Evolutionary conservation across 2,888 invertebrate genomes (phyloP).

Genomic region (Chalcosyrphus nemorum): DNA sequence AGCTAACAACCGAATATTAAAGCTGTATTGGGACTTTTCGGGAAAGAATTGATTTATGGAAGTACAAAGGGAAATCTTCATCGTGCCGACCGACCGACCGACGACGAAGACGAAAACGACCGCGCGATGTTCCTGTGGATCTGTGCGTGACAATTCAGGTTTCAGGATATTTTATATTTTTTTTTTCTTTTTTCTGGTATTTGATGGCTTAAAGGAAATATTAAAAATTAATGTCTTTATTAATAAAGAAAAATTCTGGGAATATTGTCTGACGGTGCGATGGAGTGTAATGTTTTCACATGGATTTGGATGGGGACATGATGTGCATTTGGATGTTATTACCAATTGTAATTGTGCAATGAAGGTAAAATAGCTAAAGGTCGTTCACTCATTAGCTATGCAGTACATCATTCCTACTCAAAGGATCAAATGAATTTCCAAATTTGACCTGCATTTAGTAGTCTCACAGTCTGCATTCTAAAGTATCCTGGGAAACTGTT

Average conservation of each 20-base stretch:
- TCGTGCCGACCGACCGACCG: conserved; percentile 60
- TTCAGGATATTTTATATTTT: conserved; percentile 53
- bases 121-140: conserved; percentile 31
- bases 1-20: conserved; percentile 61
- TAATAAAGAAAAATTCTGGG: conserved; percentile 53
- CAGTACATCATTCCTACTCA: too few relatives aligned
- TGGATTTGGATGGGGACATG: conserved; percentile 16
- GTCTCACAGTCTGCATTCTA: too few relatives aligned
- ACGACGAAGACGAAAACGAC: background rate
- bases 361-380: too few relatives aligned
- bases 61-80: conserved; percentile 69
- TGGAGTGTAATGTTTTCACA: conserved; percentile 22
- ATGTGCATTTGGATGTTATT: conserved; percentile 2
- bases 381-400: too few relatives aligned
- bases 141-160: conserved; percentile 70
- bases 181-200: conserved; percentile 5
- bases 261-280: conserved; percentile 33
- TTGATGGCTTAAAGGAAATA: conserved; percentile 44
- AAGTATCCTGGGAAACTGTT: too few relatives aligned
- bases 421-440: too few relatives aligned
- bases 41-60: conserved; percentile 70
- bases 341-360: background rate
- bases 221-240: conserved; percentile 69
- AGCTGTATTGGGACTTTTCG: conserved; percentile 69
- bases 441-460: too few relatives aligned